A percentile compares a stretch with the other conserved stretches of the same genome.
phyloP scores from a whole-genome alignment of 2,888 invertebrate genomes.

The Poecilobothrus nobilitatus region DNA sequence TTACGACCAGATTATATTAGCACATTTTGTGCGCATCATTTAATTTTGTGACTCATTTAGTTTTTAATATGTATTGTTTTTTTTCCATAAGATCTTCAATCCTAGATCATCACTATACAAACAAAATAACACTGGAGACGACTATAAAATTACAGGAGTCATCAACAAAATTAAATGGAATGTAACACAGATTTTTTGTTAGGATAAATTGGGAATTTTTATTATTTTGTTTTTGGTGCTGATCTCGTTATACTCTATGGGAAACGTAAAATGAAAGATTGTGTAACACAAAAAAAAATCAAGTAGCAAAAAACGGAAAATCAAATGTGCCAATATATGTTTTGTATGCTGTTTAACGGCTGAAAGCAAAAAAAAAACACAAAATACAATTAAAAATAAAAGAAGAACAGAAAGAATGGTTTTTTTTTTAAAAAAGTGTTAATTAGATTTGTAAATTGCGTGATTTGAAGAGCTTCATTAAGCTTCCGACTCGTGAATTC shows the following conservation, averaged over 20 bases:
- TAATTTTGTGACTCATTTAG: not conserved
- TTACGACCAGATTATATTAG: not conserved
- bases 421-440: constrained; percentile 25
- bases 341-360: not conserved
- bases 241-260: too few species aligned
- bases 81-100: not conserved
- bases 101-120: not conserved
- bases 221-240: too few species aligned
- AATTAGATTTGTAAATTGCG: constrained; percentile 39
- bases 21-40: not conserved
- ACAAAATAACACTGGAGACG: not conserved
- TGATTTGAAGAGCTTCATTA: constrained; percentile 47
- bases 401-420: not conserved
- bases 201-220: not conserved
- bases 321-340: too few species aligned
- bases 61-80: not conserved
- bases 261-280: too few species aligned
- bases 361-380: not conserved
- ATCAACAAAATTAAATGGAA: not conserved
- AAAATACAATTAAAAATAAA: not conserved
- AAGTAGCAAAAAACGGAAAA: too few species aligned
- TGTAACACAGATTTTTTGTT: constrained; percentile 3
- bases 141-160: not conserved
- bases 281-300: too few species aligned
- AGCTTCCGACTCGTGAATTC: constrained; percentile 42